phyloP scores from a whole-genome alignment of 2,797 vertebrate genomes.

The Eulemur coronatus region DNA sequence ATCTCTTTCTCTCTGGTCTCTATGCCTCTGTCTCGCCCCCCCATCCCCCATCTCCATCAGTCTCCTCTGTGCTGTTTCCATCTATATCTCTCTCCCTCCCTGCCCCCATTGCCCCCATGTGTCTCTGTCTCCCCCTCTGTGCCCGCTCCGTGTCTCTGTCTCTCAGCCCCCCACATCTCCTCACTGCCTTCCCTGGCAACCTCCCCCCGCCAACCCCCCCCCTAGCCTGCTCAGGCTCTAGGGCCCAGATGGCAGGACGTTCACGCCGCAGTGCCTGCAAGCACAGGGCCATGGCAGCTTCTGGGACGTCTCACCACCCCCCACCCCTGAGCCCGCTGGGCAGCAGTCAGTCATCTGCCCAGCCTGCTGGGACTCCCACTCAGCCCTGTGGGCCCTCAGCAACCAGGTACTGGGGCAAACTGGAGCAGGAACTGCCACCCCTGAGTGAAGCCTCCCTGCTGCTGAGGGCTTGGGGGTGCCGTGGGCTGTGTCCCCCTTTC shows the following conservation, averaged over 20 bases:
- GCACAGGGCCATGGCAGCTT: slow-evolving; percentile 44
- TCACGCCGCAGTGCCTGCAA: slow-evolving; percentile 69
- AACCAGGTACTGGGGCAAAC: neutral
- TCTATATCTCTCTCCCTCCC: neutral
- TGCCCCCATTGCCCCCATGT: neutral
- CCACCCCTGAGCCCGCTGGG: neutral
- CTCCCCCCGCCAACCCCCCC: neutral
- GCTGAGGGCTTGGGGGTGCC: neutral
- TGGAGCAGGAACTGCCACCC: neutral
- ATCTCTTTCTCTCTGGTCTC: neutral
- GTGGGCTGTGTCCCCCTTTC: neutral
- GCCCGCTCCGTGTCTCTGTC: neutral
- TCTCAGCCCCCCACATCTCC: neutral
- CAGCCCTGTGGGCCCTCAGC: neutral
- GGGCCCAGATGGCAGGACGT: slow-evolving; percentile 67
- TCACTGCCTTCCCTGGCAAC: neutral
- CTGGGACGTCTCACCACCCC: slow-evolving; percentile 47
- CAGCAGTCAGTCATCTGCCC: slow-evolving; percentile 41
- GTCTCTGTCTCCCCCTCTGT: neutral
- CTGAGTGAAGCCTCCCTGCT: neutral
- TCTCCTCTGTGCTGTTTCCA: neutral
- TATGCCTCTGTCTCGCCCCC: neutral
- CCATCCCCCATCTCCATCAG: no score
- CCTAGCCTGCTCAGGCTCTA: slow-evolving; percentile 10
- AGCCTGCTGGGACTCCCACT: slow-evolving; percentile 45